A percentile compares a stretch with the other conserved stretches of the same genome.
These are phyloP conservation scores for Coracopsis vasa DNA, from an alignment of 2,113 vertebrate genomes.

Conservation along the genomic window DNA sequence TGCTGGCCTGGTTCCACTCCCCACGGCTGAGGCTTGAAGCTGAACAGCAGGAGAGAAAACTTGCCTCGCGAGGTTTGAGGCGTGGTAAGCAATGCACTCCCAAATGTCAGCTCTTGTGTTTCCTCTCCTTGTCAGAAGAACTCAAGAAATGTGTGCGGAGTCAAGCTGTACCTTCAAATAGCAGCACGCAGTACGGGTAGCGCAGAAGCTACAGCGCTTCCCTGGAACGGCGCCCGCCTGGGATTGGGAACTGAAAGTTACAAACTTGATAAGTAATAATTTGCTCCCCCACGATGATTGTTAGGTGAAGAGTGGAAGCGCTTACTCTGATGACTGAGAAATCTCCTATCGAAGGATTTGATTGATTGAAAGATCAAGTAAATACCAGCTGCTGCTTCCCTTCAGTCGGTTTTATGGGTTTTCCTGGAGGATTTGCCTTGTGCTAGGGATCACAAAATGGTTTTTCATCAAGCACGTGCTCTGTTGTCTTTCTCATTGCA, in stretches of 20 bases:
- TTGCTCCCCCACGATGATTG: background rate
- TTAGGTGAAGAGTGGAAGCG: background rate
- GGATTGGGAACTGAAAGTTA: background rate
- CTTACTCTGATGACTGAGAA: background rate
- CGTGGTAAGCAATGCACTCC: background rate
- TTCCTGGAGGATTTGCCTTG: background rate
- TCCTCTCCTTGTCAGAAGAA: conserved; percentile 18
- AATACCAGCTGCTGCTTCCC: background rate
- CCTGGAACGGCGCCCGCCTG: background rate
- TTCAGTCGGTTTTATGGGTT: background rate
- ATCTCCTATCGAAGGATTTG: background rate
- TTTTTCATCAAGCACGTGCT: background rate
- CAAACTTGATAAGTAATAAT: background rate
- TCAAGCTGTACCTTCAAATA: conserved; percentile 12
- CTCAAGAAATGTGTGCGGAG: background rate
- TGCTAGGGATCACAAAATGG: background rate
- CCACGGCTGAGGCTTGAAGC: conserved; percentile 4
- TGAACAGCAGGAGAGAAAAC: conserved; percentile 8
- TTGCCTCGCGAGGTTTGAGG: background rate
- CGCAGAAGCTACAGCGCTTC: background rate
- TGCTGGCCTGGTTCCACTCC: conserved; percentile 22
- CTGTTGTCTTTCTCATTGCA: conserved; percentile 42
- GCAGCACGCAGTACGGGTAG: background rate
- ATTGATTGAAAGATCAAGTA: background rate
- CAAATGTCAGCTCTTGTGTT: conserved; percentile 19